Percentiles rank a stretch among this genome's conserved stretches.
Evolutionary conservation across 2,113 vertebrate species (phyloP).

Genomic region (Pheucticus melanocephalus): DNA sequence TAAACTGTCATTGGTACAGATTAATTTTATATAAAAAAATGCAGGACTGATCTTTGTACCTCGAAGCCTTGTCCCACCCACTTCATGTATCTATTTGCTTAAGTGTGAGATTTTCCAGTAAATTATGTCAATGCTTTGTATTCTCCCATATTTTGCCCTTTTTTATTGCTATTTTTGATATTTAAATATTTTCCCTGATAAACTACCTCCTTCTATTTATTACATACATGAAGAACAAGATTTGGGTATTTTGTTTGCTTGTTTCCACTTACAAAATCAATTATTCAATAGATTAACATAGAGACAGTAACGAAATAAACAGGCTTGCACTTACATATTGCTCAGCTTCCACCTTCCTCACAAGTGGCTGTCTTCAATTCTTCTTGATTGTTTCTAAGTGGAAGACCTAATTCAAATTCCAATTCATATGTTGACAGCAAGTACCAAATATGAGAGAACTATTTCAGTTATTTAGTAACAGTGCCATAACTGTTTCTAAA

Average conservation of each 20-base stretch:
- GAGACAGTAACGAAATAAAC: background rate
- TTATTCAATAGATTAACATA: background rate
- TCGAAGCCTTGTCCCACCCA: background rate
- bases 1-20: background rate
- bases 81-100: background rate
- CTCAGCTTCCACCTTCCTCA: background rate
- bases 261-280: background rate
- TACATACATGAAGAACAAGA: background rate
- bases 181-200: background rate
- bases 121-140: background rate
- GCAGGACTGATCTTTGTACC: background rate
- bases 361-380: background rate
- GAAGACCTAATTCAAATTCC: background rate
- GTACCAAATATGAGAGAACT: background rate
- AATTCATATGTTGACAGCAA: background rate
- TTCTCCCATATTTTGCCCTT: background rate
- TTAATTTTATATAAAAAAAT: background rate
- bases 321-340: background rate
- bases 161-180: background rate
- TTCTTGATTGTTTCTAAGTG: background rate
- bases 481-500: background rate
- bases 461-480: background rate
- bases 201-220: background rate
- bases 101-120: background rate
- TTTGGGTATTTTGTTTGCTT: background rate